These are phyloP conservation scores for Unio pictorum DNA, from an alignment of 2,888 invertebrate species.

Conservation along the genomic window DNA sequence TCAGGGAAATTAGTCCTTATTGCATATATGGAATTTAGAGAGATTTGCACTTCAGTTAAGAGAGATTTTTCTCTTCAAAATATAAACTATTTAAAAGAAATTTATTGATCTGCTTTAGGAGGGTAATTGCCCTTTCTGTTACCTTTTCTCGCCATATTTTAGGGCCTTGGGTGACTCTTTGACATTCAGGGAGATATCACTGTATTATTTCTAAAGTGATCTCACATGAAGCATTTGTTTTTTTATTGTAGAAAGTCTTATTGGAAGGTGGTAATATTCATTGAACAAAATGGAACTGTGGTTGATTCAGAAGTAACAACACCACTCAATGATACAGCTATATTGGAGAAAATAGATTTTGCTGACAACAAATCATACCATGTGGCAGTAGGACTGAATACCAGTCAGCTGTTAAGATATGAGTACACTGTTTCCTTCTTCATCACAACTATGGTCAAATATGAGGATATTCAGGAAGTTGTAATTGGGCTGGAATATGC, in stretches of 20 bases:
- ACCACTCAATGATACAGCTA: conserved; percentile 11
- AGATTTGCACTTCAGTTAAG: too few species aligned
- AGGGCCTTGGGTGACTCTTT: too few species aligned
- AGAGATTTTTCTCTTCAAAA: too few species aligned
- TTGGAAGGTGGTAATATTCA: conserved; percentile 36
- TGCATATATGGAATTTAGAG: too few species aligned
- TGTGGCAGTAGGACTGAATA: conserved; percentile 8
- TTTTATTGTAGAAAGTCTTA: conserved; percentile 27
- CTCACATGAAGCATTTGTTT: too few species aligned
- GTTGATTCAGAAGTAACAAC: conserved; percentile 26
- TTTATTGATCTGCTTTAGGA: too few species aligned
- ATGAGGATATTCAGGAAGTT: conserved; percentile 20
- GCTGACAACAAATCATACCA: conserved; percentile 21
- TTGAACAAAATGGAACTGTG: conserved; percentile 19
- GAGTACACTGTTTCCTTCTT: conserved; percentile 32
- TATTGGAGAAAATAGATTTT: conserved; percentile 18
- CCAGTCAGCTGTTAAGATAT: conserved; percentile 12
- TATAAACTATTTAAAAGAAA: too few species aligned
- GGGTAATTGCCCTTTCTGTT: too few species aligned
- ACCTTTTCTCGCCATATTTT: too few species aligned
- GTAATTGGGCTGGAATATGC: conserved; percentile 10
- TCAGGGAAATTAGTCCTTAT: too few species aligned
- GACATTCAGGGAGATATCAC: too few species aligned
- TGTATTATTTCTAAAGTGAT: too few species aligned
- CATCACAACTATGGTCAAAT: conserved; percentile 12